Evolutionary conservation across 2,888 invertebrate species (phyloP).

Genomic region (Campoplex nolae): DNA sequence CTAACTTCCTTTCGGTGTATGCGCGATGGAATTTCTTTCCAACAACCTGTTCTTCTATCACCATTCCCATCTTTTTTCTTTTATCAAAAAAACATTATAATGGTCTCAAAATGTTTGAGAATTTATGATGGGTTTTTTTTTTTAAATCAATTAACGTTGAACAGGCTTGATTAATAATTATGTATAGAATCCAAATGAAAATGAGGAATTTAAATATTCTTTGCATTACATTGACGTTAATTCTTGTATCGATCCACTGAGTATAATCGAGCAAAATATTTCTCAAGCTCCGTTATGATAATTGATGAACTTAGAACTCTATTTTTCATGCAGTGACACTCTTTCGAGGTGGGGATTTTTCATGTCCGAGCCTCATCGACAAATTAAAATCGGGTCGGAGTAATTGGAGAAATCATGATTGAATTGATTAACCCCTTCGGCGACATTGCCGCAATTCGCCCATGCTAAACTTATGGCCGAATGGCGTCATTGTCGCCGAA

Average conservation of each 20-base stretch:
- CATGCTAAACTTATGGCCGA: too few relatives aligned
- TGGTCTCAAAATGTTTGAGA: background rate
- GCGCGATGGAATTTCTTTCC: background rate
- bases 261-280: background rate
- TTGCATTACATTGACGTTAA: background rate
- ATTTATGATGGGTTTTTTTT: too few relatives aligned
- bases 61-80: background rate
- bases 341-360: too few relatives aligned
- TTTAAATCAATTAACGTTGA: too few relatives aligned
- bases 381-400: background rate
- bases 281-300: background rate
- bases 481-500: too few relatives aligned
- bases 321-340: too few relatives aligned
- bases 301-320: background rate
- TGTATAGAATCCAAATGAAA: too few relatives aligned
- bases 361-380: background rate
- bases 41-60: background rate
- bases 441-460: background rate
- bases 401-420: background rate
- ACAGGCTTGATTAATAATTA: too few relatives aligned
- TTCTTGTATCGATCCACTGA: background rate
- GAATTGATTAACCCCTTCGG: background rate
- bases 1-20: background rate
- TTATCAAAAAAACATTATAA: background rate
- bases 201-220: background rate